Evolutionary conservation across 2,888 invertebrate species (phyloP), one percentile per base, ranked within the genome.

Genomic region (Euspilapteryx auroguttella): DNA sequence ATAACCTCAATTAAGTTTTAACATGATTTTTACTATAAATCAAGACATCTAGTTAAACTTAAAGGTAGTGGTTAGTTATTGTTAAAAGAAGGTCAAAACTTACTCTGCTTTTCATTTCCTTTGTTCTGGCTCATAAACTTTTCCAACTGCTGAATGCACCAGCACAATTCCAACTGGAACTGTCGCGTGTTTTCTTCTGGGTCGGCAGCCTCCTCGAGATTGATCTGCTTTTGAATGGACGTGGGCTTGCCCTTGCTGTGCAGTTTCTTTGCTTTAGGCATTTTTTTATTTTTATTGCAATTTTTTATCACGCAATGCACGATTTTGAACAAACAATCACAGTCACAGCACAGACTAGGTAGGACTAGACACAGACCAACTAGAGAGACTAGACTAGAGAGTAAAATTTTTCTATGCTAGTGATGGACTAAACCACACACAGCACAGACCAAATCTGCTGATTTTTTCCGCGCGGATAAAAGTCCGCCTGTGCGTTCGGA

Each of bases 61-160:
- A n/a, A n/a, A n/a, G n/a, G n/a, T n/a, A n/a, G n/a, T n/a, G n/a
- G n/a, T n/a, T 17, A 17, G 17, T 17, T 17, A 5, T 17, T 5
- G 17, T 8, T 17, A 17, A 8, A 8, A 6, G 5, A 8, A 6
- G 17, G 8, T 17, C 5, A 17, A 17, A 17, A 51, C 58, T 54
- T 65, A 82, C 82, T 52, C 59, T 81, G 80, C 51, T 79, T 82
- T 33, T 78, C 69, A 34, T 63, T 80, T 26, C 82, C 63, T 54
- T 85, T 85, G 36, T 81, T 81, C 21, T 78, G 78, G 28, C 57
- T 64, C 34, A 86, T 50, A 12, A 78, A 69, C 12, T 55, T 57
- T 47, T 87, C 82, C 31, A 89, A 53, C 39, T 87, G 85, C 40
- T 87, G 86, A 40, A 89, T 82, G 47, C 89, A 89, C 89, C 89